phyloP scores from a whole-genome alignment of 35 echinoderm and acorn worm genomes.

The Eucidaris tribuloides region DNA sequence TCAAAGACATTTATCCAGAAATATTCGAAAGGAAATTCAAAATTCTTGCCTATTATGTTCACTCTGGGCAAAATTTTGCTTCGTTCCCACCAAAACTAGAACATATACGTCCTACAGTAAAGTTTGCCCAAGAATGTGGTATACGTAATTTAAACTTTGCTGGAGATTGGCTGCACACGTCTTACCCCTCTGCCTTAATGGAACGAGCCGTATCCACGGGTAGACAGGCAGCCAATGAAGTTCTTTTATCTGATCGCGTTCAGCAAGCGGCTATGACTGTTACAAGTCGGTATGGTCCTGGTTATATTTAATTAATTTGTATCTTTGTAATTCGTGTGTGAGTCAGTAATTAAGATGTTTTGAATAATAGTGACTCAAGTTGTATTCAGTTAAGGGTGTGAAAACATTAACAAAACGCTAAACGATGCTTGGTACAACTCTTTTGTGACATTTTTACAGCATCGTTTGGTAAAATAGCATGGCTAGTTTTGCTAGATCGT shows the following conservation, averaged over 20 bases:
- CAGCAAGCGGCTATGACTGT: slow-evolving; percentile 46
- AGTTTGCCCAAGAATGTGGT: slow-evolving; percentile 37
- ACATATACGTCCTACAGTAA: slow-evolving; percentile 46
- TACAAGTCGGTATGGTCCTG: slow-evolving; percentile 65
- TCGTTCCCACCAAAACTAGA: slow-evolving; percentile 59
- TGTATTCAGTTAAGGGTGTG: too few relatives aligned
- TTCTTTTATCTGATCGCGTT: slow-evolving; percentile 71
- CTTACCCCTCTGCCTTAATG: slow-evolving; percentile 83
- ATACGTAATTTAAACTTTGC: slow-evolving; percentile 78
- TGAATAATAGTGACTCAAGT: too few relatives aligned
- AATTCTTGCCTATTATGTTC: slow-evolving; percentile 56
- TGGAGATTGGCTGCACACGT: slow-evolving; percentile 83
- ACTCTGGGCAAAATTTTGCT: slow-evolving; percentile 39
- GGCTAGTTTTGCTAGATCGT: too few relatives aligned
- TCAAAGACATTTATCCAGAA: slow-evolving; percentile 79
- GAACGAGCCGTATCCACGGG: slow-evolving; percentile 89
- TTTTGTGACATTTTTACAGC: too few relatives aligned
- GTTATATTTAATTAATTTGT: slow-evolving; percentile 62
- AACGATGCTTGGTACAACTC: too few relatives aligned
- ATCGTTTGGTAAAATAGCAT: too few relatives aligned
- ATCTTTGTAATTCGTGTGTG: too few relatives aligned
- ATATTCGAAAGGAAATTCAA: slow-evolving; percentile 73
- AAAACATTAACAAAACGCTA: too few relatives aligned
- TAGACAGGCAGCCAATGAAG: slow-evolving; percentile 82
- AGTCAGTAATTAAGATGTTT: too few relatives aligned